Percentiles rank a stretch among this genome's conserved stretches.
Conservation (phyloP, 2,888 invertebrate species). For the Beris chalybata region DNA sequence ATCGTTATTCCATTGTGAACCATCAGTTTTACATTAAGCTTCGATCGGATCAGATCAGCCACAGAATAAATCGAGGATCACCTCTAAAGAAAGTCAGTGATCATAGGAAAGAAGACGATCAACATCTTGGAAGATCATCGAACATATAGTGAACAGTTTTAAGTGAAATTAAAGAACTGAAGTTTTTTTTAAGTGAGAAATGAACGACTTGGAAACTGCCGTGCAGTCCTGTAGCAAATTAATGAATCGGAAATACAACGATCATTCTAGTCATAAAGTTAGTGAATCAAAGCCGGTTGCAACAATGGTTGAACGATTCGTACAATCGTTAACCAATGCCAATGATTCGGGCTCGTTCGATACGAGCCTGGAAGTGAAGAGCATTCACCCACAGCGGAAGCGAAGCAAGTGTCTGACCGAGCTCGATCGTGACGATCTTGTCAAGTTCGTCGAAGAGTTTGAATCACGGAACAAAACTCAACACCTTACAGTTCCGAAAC, state of each 20-base stretch:
- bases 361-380: conserved; percentile 54
- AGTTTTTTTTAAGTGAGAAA: background rate
- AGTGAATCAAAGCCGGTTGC: conserved; percentile 18
- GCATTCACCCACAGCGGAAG: conserved; percentile 41
- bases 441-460: conserved; percentile 50
- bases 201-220: conserved; percentile 20
- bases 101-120: too few relatives aligned
- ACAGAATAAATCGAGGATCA: too few relatives aligned
- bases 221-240: conserved; percentile 13
- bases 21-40: conserved; percentile 16
- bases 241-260: conserved; percentile 13
- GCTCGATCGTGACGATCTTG: conserved; percentile 50
- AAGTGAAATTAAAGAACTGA: too few relatives aligned
- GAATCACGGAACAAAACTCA: conserved; percentile 43
- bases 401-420: conserved; percentile 51
- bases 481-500: background rate
- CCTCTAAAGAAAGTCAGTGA: too few relatives aligned
- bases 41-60: conserved; percentile 10
- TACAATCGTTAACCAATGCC: conserved; percentile 50
- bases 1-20: conserved; percentile 22
- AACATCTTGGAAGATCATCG: too few relatives aligned
- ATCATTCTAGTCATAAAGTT: background rate
- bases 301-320: conserved; percentile 53
- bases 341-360: conserved; percentile 55
- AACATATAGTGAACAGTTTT: too few relatives aligned